Base-by-base conservation (phyloP, 1,140 invertebrate genomes). In the Pemphigus obesinymphae region DNA sequence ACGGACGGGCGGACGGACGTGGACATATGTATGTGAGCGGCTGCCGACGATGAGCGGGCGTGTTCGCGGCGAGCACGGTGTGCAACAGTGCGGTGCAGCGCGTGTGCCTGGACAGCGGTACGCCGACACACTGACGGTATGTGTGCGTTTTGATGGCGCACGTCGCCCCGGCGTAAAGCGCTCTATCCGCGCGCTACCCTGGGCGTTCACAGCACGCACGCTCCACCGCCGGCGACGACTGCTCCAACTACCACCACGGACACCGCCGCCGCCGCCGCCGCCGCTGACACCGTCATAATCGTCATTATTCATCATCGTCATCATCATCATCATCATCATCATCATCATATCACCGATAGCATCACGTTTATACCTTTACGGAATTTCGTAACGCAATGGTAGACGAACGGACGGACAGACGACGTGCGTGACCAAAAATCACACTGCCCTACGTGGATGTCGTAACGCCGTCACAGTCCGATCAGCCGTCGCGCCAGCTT, bases 131-230 rank as follows among this genome's bases (percentile, higher is more conserved):
- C 75, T 80, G 43, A 81, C 78, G 45, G 45, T 63, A 31, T 50
- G 37, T 5, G 66, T 20, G 29, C 61, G 84, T 86, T 86, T 87
- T 86, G 87, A 87, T 86, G 88, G 87, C 86, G 85, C 87, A 85
- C 86, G 84, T 83, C 82, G 83, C 70, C 8, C 82, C 53, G 61
- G 61, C 75, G n/a, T 82, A 83, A 86, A 85, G 84, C 86, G 85
- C 86, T 85, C 84, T 86, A 86, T n/a, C 40, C 23, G 37, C 68
- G 53, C 40, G 40, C 85, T 83, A 85, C 85, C 85, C 85, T 86
- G 86, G 85, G 85, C 86, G 76, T 48, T 26, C 72, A 72, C 75
- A 45, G 86, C 86, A 86, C 85, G 85, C 84, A 85, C 86, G 85
- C 85, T 86, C 85, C 85, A 86, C 84, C 84, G 84, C 23, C 37